Percentiles rank a stretch among this genome's conserved stretches.
These are phyloP conservation scores for Drosophila yooni DNA, from an alignment of 2,888 invertebrate species.

Conservation along the genomic window DNA sequence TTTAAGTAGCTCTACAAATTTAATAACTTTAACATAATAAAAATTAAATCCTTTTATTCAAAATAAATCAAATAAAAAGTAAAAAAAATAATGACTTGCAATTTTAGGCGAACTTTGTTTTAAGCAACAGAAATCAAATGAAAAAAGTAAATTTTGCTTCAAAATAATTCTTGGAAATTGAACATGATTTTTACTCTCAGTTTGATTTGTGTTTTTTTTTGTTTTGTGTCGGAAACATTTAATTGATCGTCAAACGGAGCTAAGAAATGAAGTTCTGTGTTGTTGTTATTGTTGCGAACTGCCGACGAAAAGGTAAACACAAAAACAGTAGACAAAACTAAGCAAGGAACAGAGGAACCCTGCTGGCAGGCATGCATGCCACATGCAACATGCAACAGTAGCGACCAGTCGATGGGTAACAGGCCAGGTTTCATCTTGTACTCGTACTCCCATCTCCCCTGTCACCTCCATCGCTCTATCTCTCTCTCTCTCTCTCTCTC, in stretches of 20 bases:
- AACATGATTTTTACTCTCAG: neutral
- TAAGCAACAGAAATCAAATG: neutral
- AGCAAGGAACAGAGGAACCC: slow-evolving; percentile 10
- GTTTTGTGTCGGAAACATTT: slow-evolving; percentile 53
- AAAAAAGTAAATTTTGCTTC: neutral
- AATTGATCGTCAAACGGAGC: slow-evolving; percentile 51
- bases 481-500: neutral
- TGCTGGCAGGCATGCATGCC: slow-evolving; percentile 48
- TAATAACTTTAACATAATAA: neutral
- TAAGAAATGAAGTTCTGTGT: slow-evolving; percentile 41
- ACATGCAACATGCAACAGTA: slow-evolving; percentile 64
- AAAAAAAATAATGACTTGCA: neutral
- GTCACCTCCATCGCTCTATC: neutral
- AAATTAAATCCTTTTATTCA: neutral
- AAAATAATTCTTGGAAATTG: neutral
- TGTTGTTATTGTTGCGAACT: slow-evolving; percentile 8
- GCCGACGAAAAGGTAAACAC: slow-evolving; percentile 28
- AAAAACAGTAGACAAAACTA: slow-evolving; percentile 25
- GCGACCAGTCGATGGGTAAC: slow-evolving; percentile 30
- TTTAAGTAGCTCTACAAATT: neutral
- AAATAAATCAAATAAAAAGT: no score
- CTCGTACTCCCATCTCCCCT: neutral
- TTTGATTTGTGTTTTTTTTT: neutral
- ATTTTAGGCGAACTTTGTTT: neutral
- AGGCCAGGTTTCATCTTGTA: slow-evolving; percentile 23